These are phyloP conservation scores for Mastacembelus armatus DNA, from an alignment of 2,797 vertebrate genomes.

Conservation along the genomic window DNA sequence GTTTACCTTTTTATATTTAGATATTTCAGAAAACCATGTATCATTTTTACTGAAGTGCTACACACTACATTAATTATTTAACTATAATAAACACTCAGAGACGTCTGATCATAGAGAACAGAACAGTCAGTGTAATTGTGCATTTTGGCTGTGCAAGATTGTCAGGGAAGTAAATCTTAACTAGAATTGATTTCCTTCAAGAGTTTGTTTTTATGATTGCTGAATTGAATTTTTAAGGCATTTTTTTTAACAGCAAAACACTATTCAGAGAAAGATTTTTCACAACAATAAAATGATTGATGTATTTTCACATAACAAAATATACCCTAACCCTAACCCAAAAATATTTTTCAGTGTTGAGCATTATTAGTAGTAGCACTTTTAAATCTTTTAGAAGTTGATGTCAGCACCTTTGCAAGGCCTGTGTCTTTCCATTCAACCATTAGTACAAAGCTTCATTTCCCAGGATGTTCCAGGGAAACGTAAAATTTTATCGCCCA, in stretches of 20 bases:
- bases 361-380: too few relatives aligned
- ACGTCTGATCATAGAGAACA: constrained; percentile 11
- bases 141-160: constrained; percentile 12
- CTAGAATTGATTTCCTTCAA: constrained; percentile 47
- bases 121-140: constrained; percentile 21
- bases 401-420: background rate
- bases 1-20: background rate
- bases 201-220: constrained; percentile 20
- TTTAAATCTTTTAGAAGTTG: too few relatives aligned
- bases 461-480: background rate
- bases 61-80: constrained; percentile 11
- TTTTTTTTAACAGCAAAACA: constrained; percentile 15
- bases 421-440: constrained; percentile 1
- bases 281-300: background rate
- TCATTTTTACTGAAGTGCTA: background rate
- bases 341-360: too few relatives aligned
- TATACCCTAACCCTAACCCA: too few relatives aligned
- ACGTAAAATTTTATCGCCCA: background rate
- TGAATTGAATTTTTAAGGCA: background rate
- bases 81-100: constrained; percentile 12
- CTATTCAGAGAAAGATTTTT: constrained; percentile 15
- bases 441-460: background rate
- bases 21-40: background rate
- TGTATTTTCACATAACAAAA: constrained; percentile 8
- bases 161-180: constrained; percentile 6